phyloP scores from a whole-genome alignment of 2,888 invertebrate genomes.

The Pyrrhia umbra region DNA sequence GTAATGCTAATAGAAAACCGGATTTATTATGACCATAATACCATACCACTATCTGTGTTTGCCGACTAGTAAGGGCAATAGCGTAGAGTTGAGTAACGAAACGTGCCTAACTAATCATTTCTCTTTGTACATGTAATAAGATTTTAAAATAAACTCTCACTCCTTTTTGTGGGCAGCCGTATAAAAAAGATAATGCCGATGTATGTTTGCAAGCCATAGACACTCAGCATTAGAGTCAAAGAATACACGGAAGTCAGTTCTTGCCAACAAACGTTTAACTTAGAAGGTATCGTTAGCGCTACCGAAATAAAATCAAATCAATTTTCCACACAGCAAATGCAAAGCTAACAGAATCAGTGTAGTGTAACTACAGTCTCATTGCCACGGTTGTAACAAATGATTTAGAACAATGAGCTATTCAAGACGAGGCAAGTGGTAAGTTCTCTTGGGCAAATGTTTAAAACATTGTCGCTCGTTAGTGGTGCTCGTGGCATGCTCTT shows the following conservation, averaged over 20 bases:
- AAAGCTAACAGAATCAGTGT: conserved; percentile 19
- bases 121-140: conserved; percentile 16
- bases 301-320: conserved; percentile 14
- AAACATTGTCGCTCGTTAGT: conserved; percentile 77
- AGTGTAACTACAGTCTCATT: conserved; percentile 37
- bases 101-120: conserved; percentile 36
- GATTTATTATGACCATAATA: conserved; percentile 60
- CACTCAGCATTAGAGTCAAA: neutral
- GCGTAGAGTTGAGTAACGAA: conserved; percentile 35
- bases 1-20: conserved; percentile 64
- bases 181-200: neutral
- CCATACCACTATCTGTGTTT: conserved; percentile 52
- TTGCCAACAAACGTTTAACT: neutral
- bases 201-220: neutral
- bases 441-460: conserved; percentile 66
- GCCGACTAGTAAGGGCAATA: conserved; percentile 48
- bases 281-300: neutral
- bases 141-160: neutral
- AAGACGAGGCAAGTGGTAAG: conserved; percentile 51
- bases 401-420: conserved; percentile 53
- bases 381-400: conserved; percentile 44
- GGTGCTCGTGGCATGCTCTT: conserved; percentile 62
- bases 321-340: conserved; percentile 38
- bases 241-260: neutral
- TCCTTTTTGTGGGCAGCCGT: neutral